These are phyloP conservation scores for Tiphia femorata DNA, from an alignment of 2,888 invertebrate species.

Conservation along the genomic window DNA sequence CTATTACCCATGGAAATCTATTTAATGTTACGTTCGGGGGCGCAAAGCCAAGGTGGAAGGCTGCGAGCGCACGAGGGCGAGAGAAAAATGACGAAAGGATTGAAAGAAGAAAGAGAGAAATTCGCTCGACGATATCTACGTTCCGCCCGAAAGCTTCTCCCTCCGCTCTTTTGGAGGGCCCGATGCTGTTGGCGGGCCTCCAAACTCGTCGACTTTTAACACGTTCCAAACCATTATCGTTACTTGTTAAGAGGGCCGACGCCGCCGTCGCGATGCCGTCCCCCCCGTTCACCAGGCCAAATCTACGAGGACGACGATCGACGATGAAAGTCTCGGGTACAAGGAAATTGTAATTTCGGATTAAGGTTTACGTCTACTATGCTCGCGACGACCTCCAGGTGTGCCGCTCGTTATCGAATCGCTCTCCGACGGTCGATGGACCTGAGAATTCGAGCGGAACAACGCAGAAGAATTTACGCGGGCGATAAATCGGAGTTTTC, in stretches of 20 bases:
- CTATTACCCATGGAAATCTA: conserved; percentile 2
- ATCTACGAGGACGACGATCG: too few species aligned
- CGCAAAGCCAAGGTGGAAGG: not conserved
- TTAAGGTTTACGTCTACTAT: conserved; percentile 55
- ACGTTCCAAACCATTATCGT: conserved; percentile 17
- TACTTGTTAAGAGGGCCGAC: conserved; percentile 6
- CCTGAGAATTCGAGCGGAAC: too few species aligned
- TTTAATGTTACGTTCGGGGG: conserved; percentile 7
- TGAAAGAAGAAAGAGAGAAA: not conserved
- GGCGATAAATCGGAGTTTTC: too few species aligned
- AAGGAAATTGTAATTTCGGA: conserved; percentile 55
- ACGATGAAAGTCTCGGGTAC: too few species aligned
- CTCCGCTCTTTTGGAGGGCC: not conserved
- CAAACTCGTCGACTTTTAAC: conserved; percentile 16
- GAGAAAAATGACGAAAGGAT: not conserved
- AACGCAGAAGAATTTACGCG: too few species aligned
- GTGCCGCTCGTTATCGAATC: conserved; percentile 49
- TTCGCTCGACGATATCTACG: not conserved
- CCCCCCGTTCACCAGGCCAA: too few species aligned
- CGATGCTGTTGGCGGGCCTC: conserved; percentile 9
- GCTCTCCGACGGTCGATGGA: too few species aligned
- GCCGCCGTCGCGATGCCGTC: not conserved
- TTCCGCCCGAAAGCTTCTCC: not conserved
- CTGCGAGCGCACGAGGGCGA: not conserved
- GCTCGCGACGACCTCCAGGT: conserved; percentile 40